Evolutionary conservation across 2,888 invertebrate genomes (phyloP).

Genomic region (Aelia acuminata): DNA sequence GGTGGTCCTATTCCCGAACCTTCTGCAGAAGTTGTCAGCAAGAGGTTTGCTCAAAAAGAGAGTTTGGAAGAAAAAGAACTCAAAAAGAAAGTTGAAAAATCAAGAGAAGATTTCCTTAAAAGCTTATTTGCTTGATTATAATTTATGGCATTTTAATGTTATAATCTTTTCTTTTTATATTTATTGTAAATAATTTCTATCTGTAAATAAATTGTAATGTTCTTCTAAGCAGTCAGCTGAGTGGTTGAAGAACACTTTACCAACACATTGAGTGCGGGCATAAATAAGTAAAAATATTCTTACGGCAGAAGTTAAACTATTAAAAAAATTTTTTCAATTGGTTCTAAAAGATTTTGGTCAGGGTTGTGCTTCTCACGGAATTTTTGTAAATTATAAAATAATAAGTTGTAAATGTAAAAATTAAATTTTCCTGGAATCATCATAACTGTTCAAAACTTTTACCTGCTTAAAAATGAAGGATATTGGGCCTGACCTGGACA

Average conservation of each 20-base stretch:
- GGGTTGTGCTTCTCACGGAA: too few relatives aligned
- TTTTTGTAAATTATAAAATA: too few relatives aligned
- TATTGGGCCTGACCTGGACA: too few relatives aligned
- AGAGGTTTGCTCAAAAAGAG: slow-evolving; percentile 65
- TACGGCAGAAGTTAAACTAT: too few relatives aligned
- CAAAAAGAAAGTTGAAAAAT: slow-evolving; percentile 62
- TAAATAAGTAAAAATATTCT: too few relatives aligned
- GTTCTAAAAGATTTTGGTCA: too few relatives aligned
- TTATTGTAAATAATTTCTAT: slow-evolving; percentile 21
- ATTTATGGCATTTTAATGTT: slow-evolving; percentile 4
- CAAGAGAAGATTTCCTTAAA: slow-evolving; percentile 66
- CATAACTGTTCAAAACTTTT: too few relatives aligned
- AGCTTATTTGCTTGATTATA: slow-evolving; percentile 65
- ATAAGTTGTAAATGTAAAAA: too few relatives aligned
- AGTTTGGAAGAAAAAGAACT: slow-evolving; percentile 64
- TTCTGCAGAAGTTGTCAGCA: slow-evolving; percentile 3
- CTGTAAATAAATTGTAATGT: not conserved
- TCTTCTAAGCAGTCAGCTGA: not conserved
- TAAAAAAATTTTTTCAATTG: too few relatives aligned
- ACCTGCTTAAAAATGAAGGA: too few relatives aligned
- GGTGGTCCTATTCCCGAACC: not conserved
- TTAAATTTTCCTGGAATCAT: too few relatives aligned
- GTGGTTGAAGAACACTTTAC: not conserved
- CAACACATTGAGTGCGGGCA: too few relatives aligned
- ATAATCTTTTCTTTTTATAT: not conserved